These are phyloP conservation scores for Drosophila sordidapex DNA, from an alignment of 2,888 invertebrate species.

Conservation along the genomic window DNA sequence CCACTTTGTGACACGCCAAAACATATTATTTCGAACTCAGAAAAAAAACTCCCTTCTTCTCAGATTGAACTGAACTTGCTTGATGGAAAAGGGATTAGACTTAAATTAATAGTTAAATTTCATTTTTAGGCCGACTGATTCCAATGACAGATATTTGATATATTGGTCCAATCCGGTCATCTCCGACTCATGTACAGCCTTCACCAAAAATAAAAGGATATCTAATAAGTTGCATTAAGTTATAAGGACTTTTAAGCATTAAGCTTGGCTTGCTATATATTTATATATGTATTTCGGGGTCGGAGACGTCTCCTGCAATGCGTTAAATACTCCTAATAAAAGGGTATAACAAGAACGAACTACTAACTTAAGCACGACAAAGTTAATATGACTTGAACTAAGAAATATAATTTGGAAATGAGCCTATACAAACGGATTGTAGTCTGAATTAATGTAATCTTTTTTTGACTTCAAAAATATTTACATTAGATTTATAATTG, in stretches of 20 bases:
- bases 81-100: neutral
- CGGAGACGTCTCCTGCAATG: neutral
- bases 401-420: neutral
- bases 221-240: neutral
- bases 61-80: neutral
- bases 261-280: neutral
- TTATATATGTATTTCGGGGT: neutral
- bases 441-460: neutral
- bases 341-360: neutral
- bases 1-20: neutral
- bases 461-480: neutral
- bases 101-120: neutral
- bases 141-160: neutral
- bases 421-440: neutral
- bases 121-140: neutral
- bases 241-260: neutral
- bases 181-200: neutral
- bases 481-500: neutral
- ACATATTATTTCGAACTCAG: neutral
- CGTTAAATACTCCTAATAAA: neutral
- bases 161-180: neutral
- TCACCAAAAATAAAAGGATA: neutral
- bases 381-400: neutral
- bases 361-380: neutral
- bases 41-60: too few relatives aligned